Evolutionary conservation across 2,888 invertebrate species (phyloP).

Genomic region (Cataglyphis livida): DNA sequence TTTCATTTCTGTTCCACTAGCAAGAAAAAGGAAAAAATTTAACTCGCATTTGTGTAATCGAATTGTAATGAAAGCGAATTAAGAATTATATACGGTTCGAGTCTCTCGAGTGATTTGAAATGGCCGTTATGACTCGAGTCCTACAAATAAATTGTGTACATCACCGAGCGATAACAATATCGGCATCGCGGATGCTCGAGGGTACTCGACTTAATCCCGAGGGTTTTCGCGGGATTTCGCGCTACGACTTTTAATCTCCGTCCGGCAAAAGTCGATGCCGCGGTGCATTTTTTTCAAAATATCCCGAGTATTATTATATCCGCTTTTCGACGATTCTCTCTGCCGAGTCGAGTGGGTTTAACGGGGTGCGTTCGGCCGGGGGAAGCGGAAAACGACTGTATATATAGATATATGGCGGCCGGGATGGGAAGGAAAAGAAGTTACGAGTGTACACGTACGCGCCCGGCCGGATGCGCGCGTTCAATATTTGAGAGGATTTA

Average conservation of each 20-base stretch:
- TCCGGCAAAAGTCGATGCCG: slow-evolving; percentile 36
- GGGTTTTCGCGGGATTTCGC: slow-evolving; percentile 42
- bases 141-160: slow-evolving; percentile 41
- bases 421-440: slow-evolving; percentile 70
- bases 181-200: slow-evolving; percentile 31
- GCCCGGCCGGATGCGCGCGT: slow-evolving; percentile 70
- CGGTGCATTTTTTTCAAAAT: slow-evolving; percentile 58
- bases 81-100: neutral
- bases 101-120: neutral
- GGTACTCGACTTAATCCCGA: slow-evolving; percentile 50
- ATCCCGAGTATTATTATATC: slow-evolving; percentile 75
- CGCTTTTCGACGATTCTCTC: slow-evolving; percentile 69
- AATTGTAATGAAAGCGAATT: neutral
- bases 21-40: neutral
- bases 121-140: neutral
- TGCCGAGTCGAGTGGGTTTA: slow-evolving; percentile 74
- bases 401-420: slow-evolving; percentile 54
- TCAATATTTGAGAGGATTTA: slow-evolving; percentile 85
- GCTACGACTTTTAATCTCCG: slow-evolving; percentile 52
- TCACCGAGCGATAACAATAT: slow-evolving; percentile 47
- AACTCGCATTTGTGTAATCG: neutral
- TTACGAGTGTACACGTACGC: slow-evolving; percentile 63
- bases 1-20: neutral
- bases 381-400: slow-evolving; percentile 58
- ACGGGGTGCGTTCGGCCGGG: slow-evolving; percentile 58